phyloP scores from a whole-genome alignment of 2,113 vertebrate species.

The Uria lomvia region DNA sequence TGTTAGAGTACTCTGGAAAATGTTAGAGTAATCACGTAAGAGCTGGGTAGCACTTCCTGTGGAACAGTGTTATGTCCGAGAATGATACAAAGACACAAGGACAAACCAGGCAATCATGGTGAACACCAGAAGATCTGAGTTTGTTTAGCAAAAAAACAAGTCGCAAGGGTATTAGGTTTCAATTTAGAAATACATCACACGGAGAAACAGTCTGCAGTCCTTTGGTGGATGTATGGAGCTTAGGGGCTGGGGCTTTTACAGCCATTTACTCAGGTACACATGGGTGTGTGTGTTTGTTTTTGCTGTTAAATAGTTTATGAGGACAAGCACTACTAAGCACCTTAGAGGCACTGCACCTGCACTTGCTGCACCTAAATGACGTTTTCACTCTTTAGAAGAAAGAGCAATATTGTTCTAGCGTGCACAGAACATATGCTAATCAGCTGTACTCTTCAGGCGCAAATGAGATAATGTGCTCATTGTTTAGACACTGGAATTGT shows the following conservation, averaged over 20 bases:
- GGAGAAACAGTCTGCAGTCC: too few species aligned
- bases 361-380: slow-evolving; percentile 62
- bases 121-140: too few species aligned
- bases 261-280: background rate
- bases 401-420: slow-evolving; percentile 73
- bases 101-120: too few species aligned
- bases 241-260: background rate
- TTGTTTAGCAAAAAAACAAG: too few species aligned
- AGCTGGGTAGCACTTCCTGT: too few species aligned
- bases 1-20: too few species aligned
- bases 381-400: slow-evolving; percentile 76
- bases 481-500: slow-evolving; percentile 89
- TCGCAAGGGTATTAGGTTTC: too few species aligned
- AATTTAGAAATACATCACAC: too few species aligned
- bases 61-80: too few species aligned
- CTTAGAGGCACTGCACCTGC: slow-evolving; percentile 70
- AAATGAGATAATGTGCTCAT: slow-evolving; percentile 86
- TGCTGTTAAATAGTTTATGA: slow-evolving; percentile 38
- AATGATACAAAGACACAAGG: too few species aligned
- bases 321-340: slow-evolving; percentile 57
- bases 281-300: background rate
- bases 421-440: slow-evolving; percentile 85
- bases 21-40: too few species aligned
- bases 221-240: background rate
- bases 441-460: slow-evolving; percentile 81